Evolutionary conservation across 1,140 invertebrate genomes (phyloP), one percentile per base, ranked within the genome.

Genomic region (Hormaphis cornu): DNA sequence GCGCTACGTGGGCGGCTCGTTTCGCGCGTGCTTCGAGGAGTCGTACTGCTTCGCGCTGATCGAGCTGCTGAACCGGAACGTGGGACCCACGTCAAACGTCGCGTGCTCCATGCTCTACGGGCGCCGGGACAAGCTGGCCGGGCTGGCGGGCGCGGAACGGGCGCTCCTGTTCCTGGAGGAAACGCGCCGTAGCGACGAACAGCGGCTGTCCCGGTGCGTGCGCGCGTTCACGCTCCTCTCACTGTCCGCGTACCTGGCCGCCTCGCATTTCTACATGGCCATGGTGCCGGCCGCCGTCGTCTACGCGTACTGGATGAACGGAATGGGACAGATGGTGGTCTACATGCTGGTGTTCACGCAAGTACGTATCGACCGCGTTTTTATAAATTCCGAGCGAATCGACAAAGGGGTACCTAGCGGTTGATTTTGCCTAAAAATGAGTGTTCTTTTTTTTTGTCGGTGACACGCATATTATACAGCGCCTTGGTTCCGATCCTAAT

Each of bases 21-120:
- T 63, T 12, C 9, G 3, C n/a, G 20, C 16, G 26, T 63, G 59
- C 18, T 63, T 63, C 26, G 18, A 30, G 6, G 59, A 63, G 26
- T 63, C 59, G 24, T 63, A 63, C n/a, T 63, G 59, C 20, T 46
- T 63, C 12, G 37, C 59, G n/a, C 9, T 63, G 16, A 46, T 63
- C 26, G 59, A 63, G 26, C 18, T 63, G 26, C 0, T 46, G 16
- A 63, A 63, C 26, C 37, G 59, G 10, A 63, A 63, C 40, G 2
- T 63, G 0, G 59, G 59, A 0, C 59, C 59, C 0, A 18, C 42
- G n/a, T 30, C 42, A 0, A 28, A 48, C 26, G 16, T 63, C 3
- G 2, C 20, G 10, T 44, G 59, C 10, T n/a, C 42, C 4, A 28
- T 48, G 22, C 48, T 63, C n/a, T 48, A 63, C 42, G 59, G 42